phyloP scores from a whole-genome alignment of 1,140 invertebrate genomes.

The Drosophila nigromelanica region DNA sequence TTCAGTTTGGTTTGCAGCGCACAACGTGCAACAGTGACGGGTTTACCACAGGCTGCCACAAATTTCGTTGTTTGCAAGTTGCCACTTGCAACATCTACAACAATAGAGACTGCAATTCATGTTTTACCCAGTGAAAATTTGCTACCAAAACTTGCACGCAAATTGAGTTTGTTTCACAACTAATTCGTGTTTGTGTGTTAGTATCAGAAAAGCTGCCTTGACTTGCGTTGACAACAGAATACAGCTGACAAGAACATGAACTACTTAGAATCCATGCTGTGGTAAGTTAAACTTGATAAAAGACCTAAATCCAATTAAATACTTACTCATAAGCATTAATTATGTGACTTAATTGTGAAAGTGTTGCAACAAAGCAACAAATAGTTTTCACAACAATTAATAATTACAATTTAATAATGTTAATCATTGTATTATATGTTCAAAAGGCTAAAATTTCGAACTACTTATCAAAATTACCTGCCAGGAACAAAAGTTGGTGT shows the following conservation, averaged over 20 bases:
- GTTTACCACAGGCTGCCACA: slow-evolving; percentile 22
- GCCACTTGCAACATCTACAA: slow-evolving; percentile 6
- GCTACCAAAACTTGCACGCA: slow-evolving; percentile 28
- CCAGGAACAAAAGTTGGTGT: too few relatives aligned
- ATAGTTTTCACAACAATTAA: too few relatives aligned
- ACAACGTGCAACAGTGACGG: slow-evolving; percentile 69
- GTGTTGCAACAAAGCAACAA: too few relatives aligned
- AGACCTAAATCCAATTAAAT: slow-evolving; percentile 18
- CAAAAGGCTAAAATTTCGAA: too few relatives aligned
- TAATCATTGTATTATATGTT: neutral
- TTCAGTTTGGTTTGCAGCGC: slow-evolving; percentile 71
- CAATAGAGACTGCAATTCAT: slow-evolving; percentile 30
- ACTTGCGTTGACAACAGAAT: slow-evolving; percentile 11
- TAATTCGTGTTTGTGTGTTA: slow-evolving; percentile 18
- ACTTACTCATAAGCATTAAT: neutral
- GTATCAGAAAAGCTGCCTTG: slow-evolving; percentile 7
- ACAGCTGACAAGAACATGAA: slow-evolving; percentile 53
- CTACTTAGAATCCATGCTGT: slow-evolving; percentile 71
- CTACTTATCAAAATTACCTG: too few relatives aligned
- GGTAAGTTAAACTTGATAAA: slow-evolving; percentile 54
- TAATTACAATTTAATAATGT: neutral
- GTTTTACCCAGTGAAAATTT: slow-evolving; percentile 30
- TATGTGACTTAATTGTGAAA: neutral
- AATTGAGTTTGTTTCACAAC: slow-evolving; percentile 46
- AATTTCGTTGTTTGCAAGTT: slow-evolving; percentile 20